Conservation (phyloP, 2,888 invertebrate species). For the Pristionchus japonicus region DNA sequence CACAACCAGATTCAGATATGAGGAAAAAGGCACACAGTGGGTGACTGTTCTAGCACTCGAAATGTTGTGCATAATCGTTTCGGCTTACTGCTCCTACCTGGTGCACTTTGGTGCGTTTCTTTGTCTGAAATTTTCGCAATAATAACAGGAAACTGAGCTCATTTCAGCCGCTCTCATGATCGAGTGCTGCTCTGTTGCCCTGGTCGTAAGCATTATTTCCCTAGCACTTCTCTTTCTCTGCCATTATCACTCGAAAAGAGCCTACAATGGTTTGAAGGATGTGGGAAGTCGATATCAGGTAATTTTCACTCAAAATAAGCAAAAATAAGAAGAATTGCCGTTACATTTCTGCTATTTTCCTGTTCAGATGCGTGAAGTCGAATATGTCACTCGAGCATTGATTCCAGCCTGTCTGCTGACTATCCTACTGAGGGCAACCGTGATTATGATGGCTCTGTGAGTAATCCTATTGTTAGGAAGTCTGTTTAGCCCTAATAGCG, state of each 20-base stretch:
- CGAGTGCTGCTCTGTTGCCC: neutral
- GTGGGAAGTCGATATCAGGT: constrained; percentile 3
- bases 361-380: constrained; percentile 23
- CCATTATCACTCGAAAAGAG: neutral
- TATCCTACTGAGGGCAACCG: neutral
- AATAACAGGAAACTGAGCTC: neutral
- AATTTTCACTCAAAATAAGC: neutral
- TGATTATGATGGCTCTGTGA: neutral
- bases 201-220: neutral
- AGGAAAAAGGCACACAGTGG: neutral
- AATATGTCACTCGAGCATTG: neutral
- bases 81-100: neutral
- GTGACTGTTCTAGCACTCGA: neutral
- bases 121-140: neutral
- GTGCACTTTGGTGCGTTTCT: neutral
- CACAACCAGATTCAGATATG: neutral
- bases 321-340: neutral
- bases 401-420: neutral
- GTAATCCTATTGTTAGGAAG: too few species aligned
- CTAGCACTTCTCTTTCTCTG: neutral
- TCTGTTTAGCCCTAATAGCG: too few species aligned
- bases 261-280: neutral
- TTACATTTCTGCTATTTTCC: too few species aligned
- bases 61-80: neutral
- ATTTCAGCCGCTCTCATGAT: neutral